Conservation (phyloP, 92 coral and sea anemone species). For the Epizoanthus rinbou region DNA sequence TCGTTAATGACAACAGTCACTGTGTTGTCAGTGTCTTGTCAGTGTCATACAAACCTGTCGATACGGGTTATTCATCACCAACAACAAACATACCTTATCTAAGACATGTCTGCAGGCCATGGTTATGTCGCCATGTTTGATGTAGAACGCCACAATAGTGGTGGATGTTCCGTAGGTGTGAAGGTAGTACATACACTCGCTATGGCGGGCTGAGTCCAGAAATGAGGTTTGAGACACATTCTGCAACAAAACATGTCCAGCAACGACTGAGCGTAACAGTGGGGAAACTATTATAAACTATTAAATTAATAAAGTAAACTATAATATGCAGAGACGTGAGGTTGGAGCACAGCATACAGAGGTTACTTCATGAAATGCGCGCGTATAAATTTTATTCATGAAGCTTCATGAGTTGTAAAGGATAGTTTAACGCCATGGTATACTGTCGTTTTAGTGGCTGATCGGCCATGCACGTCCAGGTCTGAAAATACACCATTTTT, state of each 20-base stretch:
- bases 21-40: too few relatives aligned
- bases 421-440: too few relatives aligned
- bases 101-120: slow-evolving; percentile 92
- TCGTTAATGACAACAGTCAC: too few relatives aligned
- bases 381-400: too few relatives aligned
- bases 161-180: slow-evolving; percentile 81
- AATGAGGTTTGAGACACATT: slow-evolving; percentile 48
- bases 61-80: too few relatives aligned
- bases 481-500: too few relatives aligned
- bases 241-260: slow-evolving; percentile 40
- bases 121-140: slow-evolving; percentile 76
- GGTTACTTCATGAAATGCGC: too few relatives aligned
- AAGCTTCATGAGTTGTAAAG: too few relatives aligned
- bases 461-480: too few relatives aligned
- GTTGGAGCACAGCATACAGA: too few relatives aligned
- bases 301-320: neutral
- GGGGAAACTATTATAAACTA: neutral
- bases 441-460: too few relatives aligned
- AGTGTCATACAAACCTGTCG: too few relatives aligned
- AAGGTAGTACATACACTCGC: slow-evolving; percentile 88
- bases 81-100: slow-evolving; percentile 72
- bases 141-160: slow-evolving; percentile 82
- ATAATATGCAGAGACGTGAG: neutral
- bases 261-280: slow-evolving; percentile 3
- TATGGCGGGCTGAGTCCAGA: slow-evolving; percentile 86